A percentile compares a stretch with the other conserved stretches of the same genome.
These are phyloP conservation scores for Montipora cactus DNA, from an alignment of 64 coral and sea anemone species.

Conservation along the genomic window DNA sequence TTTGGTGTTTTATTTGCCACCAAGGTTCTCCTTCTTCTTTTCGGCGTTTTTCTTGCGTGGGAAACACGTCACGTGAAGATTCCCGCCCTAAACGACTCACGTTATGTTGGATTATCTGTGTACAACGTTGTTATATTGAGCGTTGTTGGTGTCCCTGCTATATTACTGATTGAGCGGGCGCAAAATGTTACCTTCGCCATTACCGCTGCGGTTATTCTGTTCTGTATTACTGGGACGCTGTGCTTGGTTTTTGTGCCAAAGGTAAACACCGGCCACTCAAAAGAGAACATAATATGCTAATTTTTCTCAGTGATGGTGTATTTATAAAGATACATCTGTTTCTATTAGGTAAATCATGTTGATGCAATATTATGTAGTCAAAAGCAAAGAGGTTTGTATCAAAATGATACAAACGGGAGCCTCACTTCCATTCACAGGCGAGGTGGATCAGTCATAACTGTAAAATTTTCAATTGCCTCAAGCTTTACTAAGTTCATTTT, in stretches of 20 bases:
- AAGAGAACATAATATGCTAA: no score
- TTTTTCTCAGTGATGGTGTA: no score
- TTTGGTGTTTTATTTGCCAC: conserved; percentile 72
- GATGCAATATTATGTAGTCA: no score
- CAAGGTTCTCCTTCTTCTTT: conserved; percentile 73
- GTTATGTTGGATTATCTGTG: conserved; percentile 86
- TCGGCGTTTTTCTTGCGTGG: conserved; percentile 89
- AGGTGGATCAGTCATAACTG: no score
- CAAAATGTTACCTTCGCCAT: conserved; percentile 67
- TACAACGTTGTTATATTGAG: conserved; percentile 86
- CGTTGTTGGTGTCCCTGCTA: conserved; percentile 82
- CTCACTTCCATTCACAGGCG: no score
- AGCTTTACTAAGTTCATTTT: no score
- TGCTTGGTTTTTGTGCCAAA: conserved; percentile 90
- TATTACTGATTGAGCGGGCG: conserved; percentile 63
- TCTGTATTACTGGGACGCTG: conserved; percentile 76
- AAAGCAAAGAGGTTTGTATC: no score
- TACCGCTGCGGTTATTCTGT: conserved; percentile 66
- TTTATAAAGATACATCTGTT: no score
- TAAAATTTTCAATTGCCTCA: no score
- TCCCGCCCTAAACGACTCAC: conserved; percentile 87
- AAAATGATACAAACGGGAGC: no score
- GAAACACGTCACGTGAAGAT: conserved; percentile 85
- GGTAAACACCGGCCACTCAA: conserved; percentile 20
- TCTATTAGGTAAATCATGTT: no score